These are phyloP conservation scores for Ophioninae sp. DNA, from an alignment of 2,888 invertebrate genomes.

Conservation along the genomic window DNA sequence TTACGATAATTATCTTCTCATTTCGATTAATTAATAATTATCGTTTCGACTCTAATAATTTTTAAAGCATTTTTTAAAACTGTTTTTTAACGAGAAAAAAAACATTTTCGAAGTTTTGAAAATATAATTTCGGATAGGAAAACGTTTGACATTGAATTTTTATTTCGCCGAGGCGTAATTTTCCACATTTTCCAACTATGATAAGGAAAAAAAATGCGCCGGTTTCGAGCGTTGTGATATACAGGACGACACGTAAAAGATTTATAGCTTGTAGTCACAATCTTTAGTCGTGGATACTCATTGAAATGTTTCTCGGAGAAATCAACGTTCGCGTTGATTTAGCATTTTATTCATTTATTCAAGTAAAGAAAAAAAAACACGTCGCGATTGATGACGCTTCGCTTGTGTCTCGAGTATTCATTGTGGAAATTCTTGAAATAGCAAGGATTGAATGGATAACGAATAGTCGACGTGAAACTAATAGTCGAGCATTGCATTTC, in stretches of 20 bases:
- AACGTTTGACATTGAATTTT: neutral
- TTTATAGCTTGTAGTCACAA: constrained; percentile 28
- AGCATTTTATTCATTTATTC: constrained; percentile 28
- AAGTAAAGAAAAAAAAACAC: constrained; percentile 20
- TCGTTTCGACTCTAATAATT: too few relatives aligned
- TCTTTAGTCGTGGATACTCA: constrained; percentile 25
- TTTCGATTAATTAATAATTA: too few relatives aligned
- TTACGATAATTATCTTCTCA: too few relatives aligned
- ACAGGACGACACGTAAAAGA: constrained; percentile 32
- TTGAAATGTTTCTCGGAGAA: constrained; percentile 25
- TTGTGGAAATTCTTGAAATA: constrained; percentile 34
- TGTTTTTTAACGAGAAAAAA: neutral
- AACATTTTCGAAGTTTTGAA: neutral
- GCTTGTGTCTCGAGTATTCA: constrained; percentile 5
- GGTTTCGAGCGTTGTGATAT: constrained; percentile 20
- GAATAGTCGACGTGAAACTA: neutral
- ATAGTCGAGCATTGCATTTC: neutral
- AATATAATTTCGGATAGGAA: neutral
- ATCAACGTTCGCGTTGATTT: constrained; percentile 20
- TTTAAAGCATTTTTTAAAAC: too few relatives aligned
- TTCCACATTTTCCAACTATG: constrained; percentile 2
- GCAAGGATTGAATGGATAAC: constrained; percentile 9
- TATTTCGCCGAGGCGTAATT: constrained; percentile 16
- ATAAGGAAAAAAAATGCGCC: constrained; percentile 8
- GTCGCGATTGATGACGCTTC: constrained; percentile 35